Evolutionary conservation across 2,113 vertebrate genomes (phyloP).

Genomic region (Coptodon rendalli): DNA sequence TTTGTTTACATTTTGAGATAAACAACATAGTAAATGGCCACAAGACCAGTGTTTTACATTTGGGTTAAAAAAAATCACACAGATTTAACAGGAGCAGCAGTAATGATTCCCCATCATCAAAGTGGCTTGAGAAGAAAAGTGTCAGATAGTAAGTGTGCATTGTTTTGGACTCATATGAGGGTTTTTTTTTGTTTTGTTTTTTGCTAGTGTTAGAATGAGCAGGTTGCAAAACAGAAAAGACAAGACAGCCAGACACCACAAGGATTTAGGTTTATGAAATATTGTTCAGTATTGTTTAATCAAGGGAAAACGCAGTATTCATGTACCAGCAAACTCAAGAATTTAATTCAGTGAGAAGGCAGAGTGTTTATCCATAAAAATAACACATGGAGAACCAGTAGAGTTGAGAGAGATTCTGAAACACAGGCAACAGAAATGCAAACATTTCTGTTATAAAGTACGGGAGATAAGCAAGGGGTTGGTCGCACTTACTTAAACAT

Average conservation of each 20-base stretch:
- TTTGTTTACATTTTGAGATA: background rate
- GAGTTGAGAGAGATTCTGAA: background rate
- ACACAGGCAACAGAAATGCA: background rate
- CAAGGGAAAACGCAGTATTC: rapidly evolving
- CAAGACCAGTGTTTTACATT: background rate
- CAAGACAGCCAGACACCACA: background rate
- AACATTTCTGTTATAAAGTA: background rate
- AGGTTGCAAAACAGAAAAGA: background rate
- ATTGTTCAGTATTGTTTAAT: background rate
- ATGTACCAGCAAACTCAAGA: background rate
- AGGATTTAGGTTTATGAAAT: background rate
- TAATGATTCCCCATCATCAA: background rate
- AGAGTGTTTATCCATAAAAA: background rate
- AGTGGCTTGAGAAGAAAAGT: background rate
- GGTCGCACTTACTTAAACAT: rapidly evolving
- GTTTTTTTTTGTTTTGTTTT: rapidly evolving
- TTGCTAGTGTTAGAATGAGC: background rate
- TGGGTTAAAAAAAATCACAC: background rate
- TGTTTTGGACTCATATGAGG: background rate
- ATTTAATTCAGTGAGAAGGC: background rate
- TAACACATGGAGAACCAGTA: background rate
- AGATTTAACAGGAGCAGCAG: background rate
- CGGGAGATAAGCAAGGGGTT: background rate
- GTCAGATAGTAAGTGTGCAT: background rate
- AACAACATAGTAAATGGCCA: background rate